Percentiles rank a stretch among this genome's conserved stretches.
Conservation (phyloP, 2,888 invertebrate genomes). For the Diogma glabrata region DNA sequence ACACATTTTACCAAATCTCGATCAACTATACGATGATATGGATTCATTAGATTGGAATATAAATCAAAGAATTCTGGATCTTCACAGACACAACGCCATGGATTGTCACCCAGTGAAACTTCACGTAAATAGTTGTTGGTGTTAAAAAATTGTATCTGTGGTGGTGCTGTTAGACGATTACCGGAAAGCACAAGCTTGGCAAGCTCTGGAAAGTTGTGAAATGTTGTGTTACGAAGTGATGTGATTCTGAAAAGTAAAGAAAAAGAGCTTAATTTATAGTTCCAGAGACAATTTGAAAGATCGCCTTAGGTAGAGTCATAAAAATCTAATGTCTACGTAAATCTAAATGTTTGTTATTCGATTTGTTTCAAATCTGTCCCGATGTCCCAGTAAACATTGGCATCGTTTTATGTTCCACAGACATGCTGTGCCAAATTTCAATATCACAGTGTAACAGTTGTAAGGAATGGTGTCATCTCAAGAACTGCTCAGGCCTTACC, state of each 20-base stretch:
- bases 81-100: conserved; percentile 66
- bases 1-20: conserved; percentile 46
- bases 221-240: conserved; percentile 48
- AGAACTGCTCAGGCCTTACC: too few species aligned
- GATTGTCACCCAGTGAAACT: conserved; percentile 57
- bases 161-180: conserved; percentile 54
- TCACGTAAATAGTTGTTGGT: conserved; percentile 45
- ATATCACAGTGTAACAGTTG: too few species aligned
- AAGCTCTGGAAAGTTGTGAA: conserved; percentile 48
- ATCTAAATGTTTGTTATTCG: background rate
- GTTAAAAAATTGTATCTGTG: conserved; percentile 46
- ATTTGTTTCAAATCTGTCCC: background rate
- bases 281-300: too few species aligned
- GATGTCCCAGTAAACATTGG: background rate
- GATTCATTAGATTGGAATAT: conserved; percentile 46
- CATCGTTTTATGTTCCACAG: too few species aligned
- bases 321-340: too few species aligned
- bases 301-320: too few species aligned
- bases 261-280: background rate
- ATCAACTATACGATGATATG: conserved; percentile 39
- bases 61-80: conserved; percentile 46
- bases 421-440: too few species aligned
- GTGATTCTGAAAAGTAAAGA: conserved; percentile 49
- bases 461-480: too few species aligned
- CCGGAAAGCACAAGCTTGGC: conserved; percentile 52